These are phyloP conservation scores for Drosophila anomelani DNA, from an alignment of 2,888 invertebrate genomes.

Conservation along the genomic window DNA sequence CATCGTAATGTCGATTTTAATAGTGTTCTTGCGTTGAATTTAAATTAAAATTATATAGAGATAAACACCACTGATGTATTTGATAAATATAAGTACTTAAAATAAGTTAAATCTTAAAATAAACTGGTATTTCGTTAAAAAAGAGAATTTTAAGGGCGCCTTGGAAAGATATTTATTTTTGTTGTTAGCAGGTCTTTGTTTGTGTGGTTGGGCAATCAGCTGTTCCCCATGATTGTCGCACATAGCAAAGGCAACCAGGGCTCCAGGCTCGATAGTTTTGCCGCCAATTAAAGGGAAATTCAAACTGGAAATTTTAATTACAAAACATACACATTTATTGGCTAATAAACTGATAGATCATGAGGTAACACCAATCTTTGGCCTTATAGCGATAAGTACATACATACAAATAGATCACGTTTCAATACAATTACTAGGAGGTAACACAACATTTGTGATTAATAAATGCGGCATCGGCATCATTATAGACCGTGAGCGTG, in stretches of 20 bases:
- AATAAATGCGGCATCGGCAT: constrained; percentile 8
- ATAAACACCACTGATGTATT: background rate
- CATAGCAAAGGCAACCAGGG: constrained; percentile 10
- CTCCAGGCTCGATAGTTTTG: background rate
- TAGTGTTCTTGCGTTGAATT: background rate
- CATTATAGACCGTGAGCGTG: constrained; percentile 64
- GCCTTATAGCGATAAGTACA: constrained; percentile 52
- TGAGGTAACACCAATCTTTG: constrained; percentile 65
- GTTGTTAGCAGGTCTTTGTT: constrained; percentile 37
- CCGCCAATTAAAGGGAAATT: constrained; percentile 10
- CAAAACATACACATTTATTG: constrained; percentile 47
- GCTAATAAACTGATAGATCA: constrained; percentile 30
- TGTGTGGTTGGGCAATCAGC: constrained; percentile 30
- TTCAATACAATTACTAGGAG: constrained; percentile 62
- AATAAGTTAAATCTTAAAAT: no score
- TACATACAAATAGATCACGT: constrained; percentile 47
- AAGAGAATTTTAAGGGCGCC: constrained; percentile 7
- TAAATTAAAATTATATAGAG: no score
- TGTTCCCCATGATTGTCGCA: constrained; percentile 26
- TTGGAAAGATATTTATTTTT: background rate
- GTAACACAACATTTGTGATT: constrained; percentile 10
- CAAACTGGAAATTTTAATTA: background rate
- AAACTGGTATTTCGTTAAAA: fast-evolving
- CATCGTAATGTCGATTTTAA: no score
- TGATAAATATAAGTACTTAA: background rate